Evolutionary conservation across 2,888 invertebrate genomes (phyloP).

Genomic region (Athalia cordata): DNA sequence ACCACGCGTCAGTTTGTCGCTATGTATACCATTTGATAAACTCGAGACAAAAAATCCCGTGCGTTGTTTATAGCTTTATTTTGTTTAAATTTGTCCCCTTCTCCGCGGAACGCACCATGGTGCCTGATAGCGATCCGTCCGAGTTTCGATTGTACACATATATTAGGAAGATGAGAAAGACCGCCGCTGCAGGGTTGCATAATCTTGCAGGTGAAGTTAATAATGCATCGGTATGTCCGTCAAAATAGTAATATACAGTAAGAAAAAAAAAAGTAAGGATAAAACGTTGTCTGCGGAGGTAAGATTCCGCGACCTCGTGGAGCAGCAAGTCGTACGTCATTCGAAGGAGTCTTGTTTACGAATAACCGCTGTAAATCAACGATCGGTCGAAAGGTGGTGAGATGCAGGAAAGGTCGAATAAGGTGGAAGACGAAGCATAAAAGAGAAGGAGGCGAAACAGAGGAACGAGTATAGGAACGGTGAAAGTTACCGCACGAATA

Average conservation of each 20-base stretch:
- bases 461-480: not conserved
- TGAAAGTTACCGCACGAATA: constrained; percentile 37
- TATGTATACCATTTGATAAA: constrained; percentile 8
- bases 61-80: not conserved
- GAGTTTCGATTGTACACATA: too few relatives aligned
- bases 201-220: too few relatives aligned
- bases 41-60: not conserved
- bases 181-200: too few relatives aligned
- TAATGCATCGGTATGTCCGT: too few relatives aligned
- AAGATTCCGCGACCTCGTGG: not conserved
- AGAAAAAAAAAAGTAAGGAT: too few relatives aligned
- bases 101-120: not conserved
- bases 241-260: too few relatives aligned
- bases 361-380: constrained; percentile 66
- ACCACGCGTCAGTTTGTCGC: not conserved
- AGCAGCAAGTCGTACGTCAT: not conserved
- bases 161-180: too few relatives aligned
- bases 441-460: not conserved
- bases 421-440: too few relatives aligned
- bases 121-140: too few relatives aligned
- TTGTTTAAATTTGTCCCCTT: not conserved
- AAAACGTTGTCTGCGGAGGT: too few relatives aligned
- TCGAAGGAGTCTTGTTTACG: constrained; percentile 60
- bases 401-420: not conserved
- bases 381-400: constrained; percentile 60